Base-by-base conservation (phyloP, 53 echinoderm and acorn worm species). In the Paelopatides confundens region DNA sequence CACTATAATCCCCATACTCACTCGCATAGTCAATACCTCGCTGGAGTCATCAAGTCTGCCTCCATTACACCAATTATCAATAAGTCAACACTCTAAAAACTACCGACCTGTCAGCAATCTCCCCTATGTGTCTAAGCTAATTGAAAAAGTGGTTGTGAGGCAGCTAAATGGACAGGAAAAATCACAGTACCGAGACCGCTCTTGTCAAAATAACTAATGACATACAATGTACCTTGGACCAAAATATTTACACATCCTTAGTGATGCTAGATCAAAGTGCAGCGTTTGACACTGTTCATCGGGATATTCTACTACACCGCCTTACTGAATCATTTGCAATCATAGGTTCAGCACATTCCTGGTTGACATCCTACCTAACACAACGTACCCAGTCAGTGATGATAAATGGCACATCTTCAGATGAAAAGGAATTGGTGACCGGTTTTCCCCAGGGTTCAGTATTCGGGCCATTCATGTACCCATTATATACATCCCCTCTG, bases 101-200 rank as follows among this genome's bases (percentile, higher is more conserved):
- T 82, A 54, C 35, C 82, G 82, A 32, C 82, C 82, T 13, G 82
- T 82, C 62, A 82, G 82, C 62, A 82, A 82, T 82, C 82, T 82
- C 33, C 82, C 82, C 1, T 58, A 33, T 62, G 58, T 82, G 63
- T 58, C 62, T 23, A 62, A 82, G 63, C 7, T 82, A 54, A 26
- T 54, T 82, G 37, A 62, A 26, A 82, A 82, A 58, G 62, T 35
- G 58, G 34, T 35, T 82, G 32, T 82, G 7, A 33, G 62, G 62
- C 62, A 62, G 35, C 62, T 58, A 52, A 62, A 58, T 54, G 82
- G 58, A 11, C 54, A 50, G 81, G 54, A 51, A 50, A n/a, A 3
- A 52, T 52, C 81, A 79, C 81, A 31, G 52, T 29, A 79, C 81
- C 12, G 81, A 79, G 58, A 79, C 81, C 7, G 81, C 81, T 4